Evolutionary conservation across 2,888 invertebrate species (phyloP).

Genomic region (Dromius quadrimaculatus): DNA sequence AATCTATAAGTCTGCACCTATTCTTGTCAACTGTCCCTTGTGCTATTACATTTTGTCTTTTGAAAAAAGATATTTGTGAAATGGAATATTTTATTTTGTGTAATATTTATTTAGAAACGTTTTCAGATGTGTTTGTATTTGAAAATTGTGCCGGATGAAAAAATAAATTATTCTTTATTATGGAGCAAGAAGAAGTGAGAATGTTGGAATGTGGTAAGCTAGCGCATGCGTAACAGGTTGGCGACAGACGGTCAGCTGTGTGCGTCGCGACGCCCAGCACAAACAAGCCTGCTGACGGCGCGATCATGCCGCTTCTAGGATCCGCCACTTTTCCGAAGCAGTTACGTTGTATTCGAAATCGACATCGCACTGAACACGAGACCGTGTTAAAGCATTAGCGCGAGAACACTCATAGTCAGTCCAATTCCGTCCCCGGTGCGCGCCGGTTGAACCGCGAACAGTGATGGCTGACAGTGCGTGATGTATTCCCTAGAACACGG

Average conservation of each 20-base stretch:
- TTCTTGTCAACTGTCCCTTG: background rate
- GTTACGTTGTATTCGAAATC: conserved; percentile 47
- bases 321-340: conserved; percentile 18
- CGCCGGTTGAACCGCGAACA: conserved; percentile 5
- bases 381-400: conserved; percentile 47
- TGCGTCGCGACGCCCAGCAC: conserved; percentile 60
- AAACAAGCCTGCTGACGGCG: conserved; percentile 59
- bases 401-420: background rate
- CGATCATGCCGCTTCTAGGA: conserved; percentile 65
- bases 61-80: background rate
- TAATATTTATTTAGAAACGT: background rate
- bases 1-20: conserved; percentile 32
- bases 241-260: conserved; percentile 65
- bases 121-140: background rate
- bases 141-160: background rate
- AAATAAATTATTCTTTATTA: background rate
- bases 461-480: conserved; percentile 34
- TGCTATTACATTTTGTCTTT: background rate
- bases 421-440: conserved; percentile 8
- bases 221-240: conserved; percentile 64
- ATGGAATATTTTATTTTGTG: background rate
- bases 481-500: conserved; percentile 76
- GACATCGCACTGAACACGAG: background rate
- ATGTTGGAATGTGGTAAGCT: conserved; percentile 21
- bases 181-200: conserved; percentile 2